Base-by-base conservation (phyloP, 1,140 invertebrate genomes). In the Glossosoma conforme region DNA sequence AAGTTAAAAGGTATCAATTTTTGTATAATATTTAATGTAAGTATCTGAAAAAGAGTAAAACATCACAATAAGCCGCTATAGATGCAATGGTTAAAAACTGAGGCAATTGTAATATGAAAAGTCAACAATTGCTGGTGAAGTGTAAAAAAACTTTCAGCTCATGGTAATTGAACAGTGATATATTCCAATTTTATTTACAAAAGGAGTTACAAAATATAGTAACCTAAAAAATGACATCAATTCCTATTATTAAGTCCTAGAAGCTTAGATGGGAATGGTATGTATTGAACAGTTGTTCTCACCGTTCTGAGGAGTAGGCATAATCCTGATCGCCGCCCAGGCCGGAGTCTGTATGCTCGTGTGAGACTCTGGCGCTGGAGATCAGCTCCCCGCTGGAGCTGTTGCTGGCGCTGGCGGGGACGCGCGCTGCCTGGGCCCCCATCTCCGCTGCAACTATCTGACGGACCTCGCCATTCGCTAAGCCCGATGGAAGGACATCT, bases 281-380 rank as follows among this genome's bases (percentile, higher is more conserved):
- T n/a, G n/a, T n/a, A n/a, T n/a, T n/a, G n/a, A n/a, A n/a, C n/a
- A n/a, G n/a, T n/a, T 8, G 11, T 18, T 43, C 11, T 50, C 55
- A 80, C 79, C 78, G 75, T 62, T 80, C 79, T 14, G 76, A 80
- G 36, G 76, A 79, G 63, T 80, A 80, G 3, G 77, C 78, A 62
- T 78, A 82, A 52, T 83, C 80, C 63, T 83, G 81, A 66, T 84
- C 82, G n/a, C 77, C 80, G 19, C 81, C 81, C 1, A 84, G 63
- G 2, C 81, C 82, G 0, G 82, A 84, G 62, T 83, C 82, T 0
- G 80, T 82, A 60, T 83, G 81, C 60, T 84, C 82, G 54, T 84
- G 81, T 8, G 78, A 80, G 11, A 81, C 77, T 30, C 79, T 65
- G 18, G 75, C 62, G 37, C 76, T 77, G 24, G 68, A 67, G 36